Conservation (phyloP, 2,797 vertebrate genomes). For the Premnoplex brunnescens region DNA sequence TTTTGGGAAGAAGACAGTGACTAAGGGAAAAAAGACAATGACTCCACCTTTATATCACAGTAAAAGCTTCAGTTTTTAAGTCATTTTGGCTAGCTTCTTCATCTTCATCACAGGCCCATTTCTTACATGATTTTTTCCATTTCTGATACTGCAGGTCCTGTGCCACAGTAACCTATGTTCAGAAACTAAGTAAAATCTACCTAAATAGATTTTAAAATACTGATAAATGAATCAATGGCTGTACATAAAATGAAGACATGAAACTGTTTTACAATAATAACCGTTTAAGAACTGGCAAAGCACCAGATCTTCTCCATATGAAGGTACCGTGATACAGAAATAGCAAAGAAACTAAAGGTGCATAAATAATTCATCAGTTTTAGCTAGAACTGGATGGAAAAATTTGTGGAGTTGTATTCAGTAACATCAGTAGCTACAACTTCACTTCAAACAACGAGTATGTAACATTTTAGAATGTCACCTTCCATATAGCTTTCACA, state of each 20-base stretch:
- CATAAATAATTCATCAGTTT: neutral
- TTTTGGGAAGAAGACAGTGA: no score
- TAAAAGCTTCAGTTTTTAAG: no score
- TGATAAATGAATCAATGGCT: neutral
- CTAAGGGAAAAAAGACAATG: no score
- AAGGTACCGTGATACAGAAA: neutral
- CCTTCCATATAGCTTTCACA: neutral
- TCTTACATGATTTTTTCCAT: no score
- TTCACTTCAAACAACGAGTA: neutral
- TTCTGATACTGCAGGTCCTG: no score
- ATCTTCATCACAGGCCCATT: no score
- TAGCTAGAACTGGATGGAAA: neutral
- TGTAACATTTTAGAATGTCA: no score
- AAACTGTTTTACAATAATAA: neutral
- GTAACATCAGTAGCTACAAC: neutral
- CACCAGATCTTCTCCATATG: neutral
- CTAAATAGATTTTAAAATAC: neutral
- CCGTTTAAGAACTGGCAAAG: neutral
- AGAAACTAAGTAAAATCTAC: neutral
- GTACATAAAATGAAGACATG: neutral
- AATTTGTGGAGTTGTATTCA: neutral
- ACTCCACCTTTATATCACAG: no score
- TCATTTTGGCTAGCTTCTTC: no score
- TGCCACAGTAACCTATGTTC: neutral
- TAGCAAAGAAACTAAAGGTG: neutral